Conservation (phyloP, 2,113 vertebrate genomes). For the Macrotis lagotis region DNA sequence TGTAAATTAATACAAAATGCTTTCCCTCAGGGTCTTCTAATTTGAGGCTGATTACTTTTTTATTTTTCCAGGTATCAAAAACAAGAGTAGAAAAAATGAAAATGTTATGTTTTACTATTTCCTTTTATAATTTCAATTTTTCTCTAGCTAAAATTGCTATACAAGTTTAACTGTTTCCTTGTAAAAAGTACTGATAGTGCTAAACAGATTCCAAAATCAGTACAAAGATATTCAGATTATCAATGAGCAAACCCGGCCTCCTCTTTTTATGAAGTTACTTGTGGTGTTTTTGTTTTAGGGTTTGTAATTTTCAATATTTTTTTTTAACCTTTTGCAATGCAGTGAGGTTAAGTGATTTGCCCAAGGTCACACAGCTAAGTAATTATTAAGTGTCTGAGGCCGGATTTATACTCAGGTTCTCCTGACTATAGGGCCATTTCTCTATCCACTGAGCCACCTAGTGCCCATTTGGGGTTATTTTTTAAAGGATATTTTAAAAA, state of each 20-base stretch:
- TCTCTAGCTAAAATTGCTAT: constrained; percentile 5
- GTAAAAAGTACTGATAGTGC: background rate
- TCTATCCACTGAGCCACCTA: no score
- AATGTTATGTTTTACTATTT: background rate
- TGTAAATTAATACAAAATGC: background rate
- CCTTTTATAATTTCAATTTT: background rate
- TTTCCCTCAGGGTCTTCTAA: background rate
- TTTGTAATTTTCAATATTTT: no score
- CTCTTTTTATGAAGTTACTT: background rate
- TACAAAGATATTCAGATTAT: no score
- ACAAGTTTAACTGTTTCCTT: constrained; percentile 6
- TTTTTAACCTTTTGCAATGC: no score
- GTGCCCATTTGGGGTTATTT: no score
- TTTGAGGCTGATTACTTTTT: background rate
- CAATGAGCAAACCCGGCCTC: no score
- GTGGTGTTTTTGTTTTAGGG: background rate
- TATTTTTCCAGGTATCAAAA: background rate
- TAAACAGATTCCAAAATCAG: no score
- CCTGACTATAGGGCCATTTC: no score
- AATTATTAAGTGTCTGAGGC: no score
- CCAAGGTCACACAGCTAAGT: no score
- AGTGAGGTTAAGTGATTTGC: no score
- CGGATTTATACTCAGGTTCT: no score
- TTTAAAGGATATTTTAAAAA: background rate
- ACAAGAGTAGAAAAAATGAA: background rate